Base-by-base conservation (phyloP, 2,888 invertebrate genomes). In the Halocaridina rubra region DNA sequence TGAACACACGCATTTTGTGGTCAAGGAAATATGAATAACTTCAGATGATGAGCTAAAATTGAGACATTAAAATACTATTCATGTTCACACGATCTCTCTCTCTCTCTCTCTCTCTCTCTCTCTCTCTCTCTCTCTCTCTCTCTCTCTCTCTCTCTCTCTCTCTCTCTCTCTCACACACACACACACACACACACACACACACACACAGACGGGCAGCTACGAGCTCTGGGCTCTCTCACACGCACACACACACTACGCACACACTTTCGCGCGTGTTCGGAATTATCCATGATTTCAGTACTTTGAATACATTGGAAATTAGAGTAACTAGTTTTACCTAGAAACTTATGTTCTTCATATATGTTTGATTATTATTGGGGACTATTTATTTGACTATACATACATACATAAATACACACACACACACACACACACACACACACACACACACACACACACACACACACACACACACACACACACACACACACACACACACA, bases 381-480 rank as follows among this genome's bases (percentile, higher is more conserved):
- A 61, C 61, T n/a, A 8, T 61, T 61, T 13, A 22, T 13, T 8
- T 7, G 7, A 8, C 8, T 7, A 7, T n/a, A n/a, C n/a, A n/a
- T n/a, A n/a, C n/a, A n/a, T n/a, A n/a, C n/a, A n/a, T n/a, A n/a
- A n/a, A n/a, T 61, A 7, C 13, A 16, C 19, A 61, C 67, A 24
- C 22, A 10, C 22, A 19, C 27, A 5, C 67, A 67, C 22, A 7
- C 71, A 71, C 71, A 3, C 71, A 71, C 71, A 30, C 29, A 30
- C 71, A 30, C 71, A 27, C 29, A 71, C 71, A 71, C 71, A 71
- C 71, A 71, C 71, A 71, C 32, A 71, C 32, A 32, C 2, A 30
- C 1, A 16, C 13, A 13, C 13, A 32, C 71, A 71, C 4, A 29
- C 7, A 30, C 2, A 24, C 22, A 69, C 10, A 27, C 64, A 13